These are phyloP conservation scores for Falco columbarius DNA, from an alignment of 2,797 vertebrate species.

Conservation along the genomic window DNA sequence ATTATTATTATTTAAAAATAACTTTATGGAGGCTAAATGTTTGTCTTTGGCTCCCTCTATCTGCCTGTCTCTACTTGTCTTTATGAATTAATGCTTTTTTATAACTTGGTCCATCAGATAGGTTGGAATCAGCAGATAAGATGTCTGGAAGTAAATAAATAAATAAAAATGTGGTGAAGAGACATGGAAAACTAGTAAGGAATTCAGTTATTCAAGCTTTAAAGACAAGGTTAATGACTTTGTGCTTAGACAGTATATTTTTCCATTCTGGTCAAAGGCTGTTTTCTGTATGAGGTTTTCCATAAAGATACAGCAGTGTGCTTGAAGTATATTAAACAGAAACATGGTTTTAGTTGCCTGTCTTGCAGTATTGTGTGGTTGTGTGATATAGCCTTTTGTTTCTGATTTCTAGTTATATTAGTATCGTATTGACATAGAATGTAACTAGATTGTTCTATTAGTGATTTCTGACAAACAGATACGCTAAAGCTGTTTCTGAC, in stretches of 20 bases:
- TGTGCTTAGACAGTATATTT: not conserved
- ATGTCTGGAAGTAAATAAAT: not conserved
- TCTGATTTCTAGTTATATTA: conserved; percentile 43
- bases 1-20: not conserved
- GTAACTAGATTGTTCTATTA: conserved; percentile 72
- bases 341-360: not conserved
- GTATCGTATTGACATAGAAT: conserved; percentile 61
- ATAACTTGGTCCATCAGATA: not conserved
- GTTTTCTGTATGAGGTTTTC: not conserved
- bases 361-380: not conserved
- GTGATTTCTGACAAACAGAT: conserved; percentile 75
- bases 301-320: not conserved
- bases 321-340: not conserved
- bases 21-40: conserved; percentile 34
- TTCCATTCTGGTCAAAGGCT: not conserved
- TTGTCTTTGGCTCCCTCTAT: conserved; percentile 74
- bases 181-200: not conserved
- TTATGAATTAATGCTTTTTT: not conserved
- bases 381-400: conserved; percentile 58
- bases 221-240: not conserved
- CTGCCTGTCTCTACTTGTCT: conserved; percentile 36
- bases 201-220: not conserved
- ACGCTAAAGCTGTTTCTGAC: conserved; percentile 84
- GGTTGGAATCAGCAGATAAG: not conserved
- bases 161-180: not conserved